These are phyloP conservation scores for Andrena trimmerana DNA, from an alignment of 2,888 invertebrate genomes.

Conservation along the genomic window DNA sequence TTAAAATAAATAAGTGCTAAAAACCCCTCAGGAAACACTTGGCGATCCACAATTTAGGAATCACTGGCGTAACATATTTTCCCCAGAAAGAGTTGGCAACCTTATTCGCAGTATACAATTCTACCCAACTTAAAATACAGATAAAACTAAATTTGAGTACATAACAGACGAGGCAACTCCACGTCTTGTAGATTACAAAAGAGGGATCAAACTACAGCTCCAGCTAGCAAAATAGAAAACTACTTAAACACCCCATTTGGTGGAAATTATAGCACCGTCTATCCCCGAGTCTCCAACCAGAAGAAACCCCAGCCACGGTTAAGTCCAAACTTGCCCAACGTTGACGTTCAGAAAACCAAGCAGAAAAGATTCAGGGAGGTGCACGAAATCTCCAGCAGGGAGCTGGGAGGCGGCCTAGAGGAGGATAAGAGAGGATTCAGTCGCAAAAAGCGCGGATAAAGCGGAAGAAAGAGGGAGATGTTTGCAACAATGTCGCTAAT, in stretches of 20 bases:
- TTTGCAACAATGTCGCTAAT: constrained; percentile 53
- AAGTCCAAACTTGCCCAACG: neutral
- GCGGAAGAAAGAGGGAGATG: constrained; percentile 1
- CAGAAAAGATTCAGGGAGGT: neutral
- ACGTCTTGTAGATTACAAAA: no score
- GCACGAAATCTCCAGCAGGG: no score
- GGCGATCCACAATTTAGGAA: no score
- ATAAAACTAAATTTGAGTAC: neutral
- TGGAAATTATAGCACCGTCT: neutral
- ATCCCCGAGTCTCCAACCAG: neutral
- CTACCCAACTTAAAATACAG: no score
- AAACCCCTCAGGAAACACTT: no score
- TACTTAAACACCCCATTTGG: neutral
- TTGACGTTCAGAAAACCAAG: neutral
- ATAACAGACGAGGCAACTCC: neutral
- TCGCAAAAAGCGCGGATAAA: neutral
- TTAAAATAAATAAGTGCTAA: no score
- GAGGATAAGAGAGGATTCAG: neutral
- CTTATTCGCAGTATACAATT: no score
- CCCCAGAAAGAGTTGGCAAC: no score
- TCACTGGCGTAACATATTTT: no score
- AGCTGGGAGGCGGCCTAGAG: neutral
- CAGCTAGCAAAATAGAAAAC: neutral
- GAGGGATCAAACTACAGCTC: neutral
- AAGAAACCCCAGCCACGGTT: neutral